Base-by-base conservation (phyloP, 1,140 invertebrate genomes). In the Oncopodura yosiiana region DNA sequence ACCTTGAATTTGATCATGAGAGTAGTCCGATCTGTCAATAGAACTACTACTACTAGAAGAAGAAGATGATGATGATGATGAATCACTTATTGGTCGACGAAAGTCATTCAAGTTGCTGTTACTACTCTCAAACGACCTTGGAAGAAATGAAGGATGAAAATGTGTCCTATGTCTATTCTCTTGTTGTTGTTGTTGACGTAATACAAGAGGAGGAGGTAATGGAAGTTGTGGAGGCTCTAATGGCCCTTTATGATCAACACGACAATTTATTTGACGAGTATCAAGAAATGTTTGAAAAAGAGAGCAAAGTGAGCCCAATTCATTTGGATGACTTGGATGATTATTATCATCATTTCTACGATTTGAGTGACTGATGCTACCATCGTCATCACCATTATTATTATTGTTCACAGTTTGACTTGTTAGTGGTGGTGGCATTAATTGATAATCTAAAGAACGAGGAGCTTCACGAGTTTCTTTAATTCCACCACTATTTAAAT, bases 281-380 rank as follows among this genome's bases (percentile, higher is more conserved):
- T 53, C 56, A 6, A 58, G 24, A 24, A 58, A 58, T 2, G 51
- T 58, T 34, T 53, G 56, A 23, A 58, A 54, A 8, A 58, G 24
- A n/a, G 56, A 58, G 32, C 56, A 58, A 29, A 58, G n/a, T 26
- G 56, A 50, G 16, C 53, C 53, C 24, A 42, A 30, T 18, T 45
- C 53, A 6, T 19, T 26, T 29, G n/a, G n/a, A n/a, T n/a, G n/a
- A n/a, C n/a, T n/a, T n/a, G n/a, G n/a, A n/a, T n/a, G n/a, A n/a
- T n/a, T n/a, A n/a, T n/a, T n/a, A n/a, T n/a, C n/a, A n/a, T n/a
- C n/a, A n/a, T n/a, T n/a, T n/a, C n/a, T n/a, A n/a, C n/a, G n/a
- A n/a, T n/a, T n/a, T n/a, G n/a, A n/a, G n/a, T n/a, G n/a, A n/a
- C n/a, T n/a, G n/a, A n/a, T n/a, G n/a, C n/a, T n/a, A n/a, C n/a